Base-by-base conservation (phyloP, 2,888 invertebrate genomes). In the Rotaria socialis region DNA sequence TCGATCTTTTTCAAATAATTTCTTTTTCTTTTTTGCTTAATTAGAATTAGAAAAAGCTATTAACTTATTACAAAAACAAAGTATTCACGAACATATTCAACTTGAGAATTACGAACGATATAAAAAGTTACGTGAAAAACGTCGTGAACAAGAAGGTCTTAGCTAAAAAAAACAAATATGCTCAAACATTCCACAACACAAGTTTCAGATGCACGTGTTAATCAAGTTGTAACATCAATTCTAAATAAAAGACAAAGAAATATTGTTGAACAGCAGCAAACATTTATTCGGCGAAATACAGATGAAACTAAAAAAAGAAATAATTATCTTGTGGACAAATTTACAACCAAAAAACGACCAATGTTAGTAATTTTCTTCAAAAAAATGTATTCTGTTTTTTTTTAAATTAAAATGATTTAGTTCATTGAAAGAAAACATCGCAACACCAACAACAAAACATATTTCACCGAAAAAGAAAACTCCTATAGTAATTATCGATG, bases 121-220 rank as follows among this genome's bases (percentile, higher is more conserved):
- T 19, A 41, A 67, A 41, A 35, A 11, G 19, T 67, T 67, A 67
- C 67, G 67, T 35, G 19, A 27, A 19, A 27, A 67, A 41, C 67
- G 67, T 35, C 67, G 41, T 41, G 67, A 67, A 67, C 67, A 67
- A 67, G 67, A 67, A 67, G 67, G 67, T 41, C 35, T 67, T 19
- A 67, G 67, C 35, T 67, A 67, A 67, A 67, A 7, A 4, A 27
- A 67, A 27, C 10, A 60, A 6, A 5, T 7, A 67, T 67, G 67
- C 35, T 67, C 35, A 67, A 35, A 27, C 19, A 67, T 41, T 19
- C 67, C 0, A 67, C 67, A 67, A 67, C 16, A 16, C 35, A 67
- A 67, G 41, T 41, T 7, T 67, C 67, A 19, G 19, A 14, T 67
- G 35, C n/a, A 35, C 67, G 35, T 35, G 67, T 67, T 35, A 67